Conservation (phyloP, 2,113 vertebrate species). For the Pyxicephalus adspersus region DNA sequence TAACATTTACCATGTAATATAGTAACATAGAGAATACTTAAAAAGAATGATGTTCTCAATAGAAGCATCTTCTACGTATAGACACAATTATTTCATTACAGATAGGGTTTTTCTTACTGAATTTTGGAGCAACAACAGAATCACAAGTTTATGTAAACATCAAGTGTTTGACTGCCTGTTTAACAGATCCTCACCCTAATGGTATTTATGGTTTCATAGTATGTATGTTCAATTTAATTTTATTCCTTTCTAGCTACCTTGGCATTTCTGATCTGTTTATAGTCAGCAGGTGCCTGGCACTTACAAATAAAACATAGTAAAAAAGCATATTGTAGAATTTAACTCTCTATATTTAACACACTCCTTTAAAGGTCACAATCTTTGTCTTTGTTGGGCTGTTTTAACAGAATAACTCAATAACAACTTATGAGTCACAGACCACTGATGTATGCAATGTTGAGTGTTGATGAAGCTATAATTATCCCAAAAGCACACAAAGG, state of each 20-base stretch:
- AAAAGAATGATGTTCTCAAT: too few species aligned
- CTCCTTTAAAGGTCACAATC: constrained; percentile 12
- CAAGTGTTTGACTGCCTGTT: too few species aligned
- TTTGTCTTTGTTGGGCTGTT: constrained; percentile 3
- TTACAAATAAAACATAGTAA: constrained; percentile 1
- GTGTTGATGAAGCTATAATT: background rate
- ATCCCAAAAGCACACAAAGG: too few species aligned
- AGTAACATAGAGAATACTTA: too few species aligned
- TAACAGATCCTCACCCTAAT: background rate
- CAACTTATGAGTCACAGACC: background rate
- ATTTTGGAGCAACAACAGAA: too few species aligned
- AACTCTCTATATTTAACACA: constrained; percentile 18
- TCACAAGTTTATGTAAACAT: too few species aligned
- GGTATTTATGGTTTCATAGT: background rate
- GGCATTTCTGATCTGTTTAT: background rate
- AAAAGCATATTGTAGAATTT: constrained; percentile 2
- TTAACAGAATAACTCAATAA: background rate
- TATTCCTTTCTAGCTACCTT: background rate
- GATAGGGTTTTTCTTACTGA: too few species aligned
- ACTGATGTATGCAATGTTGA: background rate
- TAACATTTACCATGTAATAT: too few species aligned
- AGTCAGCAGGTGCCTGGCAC: background rate
- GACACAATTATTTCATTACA: too few species aligned
- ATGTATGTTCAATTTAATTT: background rate
- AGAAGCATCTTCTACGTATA: too few species aligned